These are phyloP conservation scores for Trichogramma dendrolimi DNA, from an alignment of 2,888 invertebrate species.

Conservation along the genomic window DNA sequence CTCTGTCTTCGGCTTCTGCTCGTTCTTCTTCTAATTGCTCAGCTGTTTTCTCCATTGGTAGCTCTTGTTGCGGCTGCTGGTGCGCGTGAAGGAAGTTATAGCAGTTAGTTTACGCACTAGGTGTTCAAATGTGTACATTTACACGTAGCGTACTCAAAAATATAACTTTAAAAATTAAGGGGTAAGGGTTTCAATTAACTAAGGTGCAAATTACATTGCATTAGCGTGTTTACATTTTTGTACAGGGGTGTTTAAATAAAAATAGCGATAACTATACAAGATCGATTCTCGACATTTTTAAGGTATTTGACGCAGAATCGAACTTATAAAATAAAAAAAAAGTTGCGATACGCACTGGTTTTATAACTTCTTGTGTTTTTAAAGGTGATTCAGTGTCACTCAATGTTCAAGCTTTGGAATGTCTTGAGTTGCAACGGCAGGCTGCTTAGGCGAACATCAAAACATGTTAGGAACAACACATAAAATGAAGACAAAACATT, in stretches of 20 bases:
- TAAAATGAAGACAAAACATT: constrained; percentile 11
- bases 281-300: constrained; percentile 16
- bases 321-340: constrained; percentile 23
- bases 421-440: constrained; percentile 6
- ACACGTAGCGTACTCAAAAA: constrained; percentile 6
- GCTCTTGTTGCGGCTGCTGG: constrained; percentile 29
- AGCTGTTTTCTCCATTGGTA: constrained; percentile 42
- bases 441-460: constrained; percentile 8
- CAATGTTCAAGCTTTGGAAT: constrained; percentile 7
- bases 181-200: background rate
- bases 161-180: too few species aligned
- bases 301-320: constrained; percentile 25
- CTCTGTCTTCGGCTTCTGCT: constrained; percentile 51
- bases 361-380: constrained; percentile 14
- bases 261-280: too few species aligned
- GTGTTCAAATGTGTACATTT: background rate
- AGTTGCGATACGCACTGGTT: constrained; percentile 24
- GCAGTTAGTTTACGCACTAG: constrained; percentile 7
- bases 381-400: constrained; percentile 12
- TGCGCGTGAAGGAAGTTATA: constrained; percentile 17
- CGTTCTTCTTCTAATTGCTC: constrained; percentile 54
- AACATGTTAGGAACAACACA: constrained; percentile 13
- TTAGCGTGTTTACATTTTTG: constrained; percentile 1
- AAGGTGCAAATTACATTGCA: constrained; percentile 3
- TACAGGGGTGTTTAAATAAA: too few species aligned